Base-by-base conservation (phyloP, 1,140 invertebrate genomes). In the Drosophila lowei region DNA sequence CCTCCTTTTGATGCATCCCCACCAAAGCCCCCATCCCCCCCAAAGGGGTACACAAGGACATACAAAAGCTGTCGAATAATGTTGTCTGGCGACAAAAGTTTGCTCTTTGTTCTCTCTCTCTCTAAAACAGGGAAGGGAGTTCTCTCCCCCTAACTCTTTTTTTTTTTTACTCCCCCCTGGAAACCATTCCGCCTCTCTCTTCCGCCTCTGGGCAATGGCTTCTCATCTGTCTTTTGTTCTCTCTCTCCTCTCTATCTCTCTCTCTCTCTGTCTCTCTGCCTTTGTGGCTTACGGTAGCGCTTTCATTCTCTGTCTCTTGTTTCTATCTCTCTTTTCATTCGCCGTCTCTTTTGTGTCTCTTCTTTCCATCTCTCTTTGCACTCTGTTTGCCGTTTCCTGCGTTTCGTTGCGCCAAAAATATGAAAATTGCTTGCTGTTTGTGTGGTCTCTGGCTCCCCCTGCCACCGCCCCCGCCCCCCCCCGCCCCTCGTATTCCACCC, bases 351-450 rank as follows among this genome's bases (percentile, higher is more conserved):
- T 13, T 38, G 8, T 38, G 34, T 13, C 34, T 38, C 34, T 13
- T 13, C 9, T 38, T 38, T 43, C 44, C 38, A 46, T 23, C 46
- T 38, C 34, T 43, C 41, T 59, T 42, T 41, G 46, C 52, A 42
- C 55, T 70, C 48, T 56, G 49, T 46, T 49, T 47, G 48, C 54
- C 34, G 47, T 70, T 68, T 78, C 48, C 71, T 59, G 57, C 50
- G 44, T 15, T 63, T 42, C 21, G 58, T 55, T 73, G 63, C 74
- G 76, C 71, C 70, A 71, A 78, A 79, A 78, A 79, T 79, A 79
- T 79, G 64, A 79, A 79, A 79, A 78, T 75, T 66, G 77, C 71
- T 78, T 62, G 76, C 56, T 73, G 46, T 67, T 72, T 63, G 41
- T 49, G 59, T 44, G 48, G 38, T 46, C 41, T 46, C 30, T 23